A percentile compares a stretch with the other conserved stretches of the same genome.
Conservation (phyloP, 1,140 invertebrate species). For the Archegozetes longisetosus region DNA sequence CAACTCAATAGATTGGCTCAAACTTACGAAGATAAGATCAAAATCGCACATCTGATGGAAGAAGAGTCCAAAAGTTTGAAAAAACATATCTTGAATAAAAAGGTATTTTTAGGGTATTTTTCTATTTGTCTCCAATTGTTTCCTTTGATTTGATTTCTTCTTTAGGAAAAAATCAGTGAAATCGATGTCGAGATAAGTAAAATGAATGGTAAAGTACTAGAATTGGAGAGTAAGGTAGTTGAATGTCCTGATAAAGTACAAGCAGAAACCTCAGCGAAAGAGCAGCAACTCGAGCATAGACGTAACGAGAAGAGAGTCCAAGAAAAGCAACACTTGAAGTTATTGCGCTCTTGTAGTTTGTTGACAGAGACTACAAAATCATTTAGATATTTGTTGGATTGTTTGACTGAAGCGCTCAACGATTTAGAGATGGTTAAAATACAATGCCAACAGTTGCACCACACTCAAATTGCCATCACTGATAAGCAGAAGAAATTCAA, state of each 20-base stretch:
- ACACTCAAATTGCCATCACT: neutral
- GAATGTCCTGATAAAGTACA: neutral
- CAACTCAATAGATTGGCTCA: neutral
- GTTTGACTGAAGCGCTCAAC: neutral
- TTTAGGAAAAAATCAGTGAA: slow-evolving; percentile 3
- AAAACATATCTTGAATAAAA: neutral
- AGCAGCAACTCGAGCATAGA: neutral
- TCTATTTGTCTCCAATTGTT: too few species aligned
- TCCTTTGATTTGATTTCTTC: too few species aligned
- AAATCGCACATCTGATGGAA: neutral
- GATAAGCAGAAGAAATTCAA: neutral
- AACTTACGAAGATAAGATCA: neutral
- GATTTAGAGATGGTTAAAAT: neutral
- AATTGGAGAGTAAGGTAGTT: neutral
- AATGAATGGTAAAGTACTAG: neutral
- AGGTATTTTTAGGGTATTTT: too few species aligned
- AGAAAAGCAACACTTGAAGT: neutral
- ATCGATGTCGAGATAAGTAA: neutral
- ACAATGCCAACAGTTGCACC: neutral
- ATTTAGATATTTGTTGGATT: neutral
- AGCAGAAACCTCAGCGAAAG: neutral
- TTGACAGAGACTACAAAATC: neutral
- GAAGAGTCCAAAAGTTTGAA: neutral
- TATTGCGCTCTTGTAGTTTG: neutral
- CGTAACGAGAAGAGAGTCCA: neutral